A percentile compares a stretch with the other conserved stretches of the same genome.
Conservation (phyloP, 1,140 invertebrate genomes). For the Andricus grossulariae region DNA sequence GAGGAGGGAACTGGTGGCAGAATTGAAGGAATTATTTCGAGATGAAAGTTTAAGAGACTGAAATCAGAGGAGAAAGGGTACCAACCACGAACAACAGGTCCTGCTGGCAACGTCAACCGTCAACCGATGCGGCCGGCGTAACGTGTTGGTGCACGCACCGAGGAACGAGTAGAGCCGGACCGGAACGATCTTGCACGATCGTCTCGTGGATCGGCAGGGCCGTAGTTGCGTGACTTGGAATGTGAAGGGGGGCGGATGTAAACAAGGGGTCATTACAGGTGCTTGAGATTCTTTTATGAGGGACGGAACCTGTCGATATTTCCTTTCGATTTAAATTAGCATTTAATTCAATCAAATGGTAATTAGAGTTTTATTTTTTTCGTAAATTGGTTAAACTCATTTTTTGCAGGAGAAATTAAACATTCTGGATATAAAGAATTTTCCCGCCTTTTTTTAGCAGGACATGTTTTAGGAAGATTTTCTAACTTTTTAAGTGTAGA, state of each 20-base stretch:
- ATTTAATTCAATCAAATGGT: neutral
- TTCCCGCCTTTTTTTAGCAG: too few relatives aligned
- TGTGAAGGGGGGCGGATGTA: too few relatives aligned
- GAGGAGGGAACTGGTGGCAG: neutral
- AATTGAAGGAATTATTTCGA: neutral
- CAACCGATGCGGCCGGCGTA: conserved; percentile 64
- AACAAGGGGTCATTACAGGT: too few relatives aligned
- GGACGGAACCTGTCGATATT: conserved; percentile 36
- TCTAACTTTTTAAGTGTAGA: too few relatives aligned
- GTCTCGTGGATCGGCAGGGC: conserved; percentile 45
- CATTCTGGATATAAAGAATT: too few relatives aligned
- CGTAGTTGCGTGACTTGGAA: conserved; percentile 40
- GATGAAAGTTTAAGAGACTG: conserved; percentile 38
- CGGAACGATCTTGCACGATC: conserved; percentile 50
- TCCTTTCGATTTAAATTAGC: neutral
- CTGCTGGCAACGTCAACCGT: conserved; percentile 60
- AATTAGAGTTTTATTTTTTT: too few relatives aligned
- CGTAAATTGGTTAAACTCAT: too few relatives aligned
- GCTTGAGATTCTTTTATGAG: neutral
- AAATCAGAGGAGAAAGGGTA: neutral
- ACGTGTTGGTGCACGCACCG: conserved; percentile 57
- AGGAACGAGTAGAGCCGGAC: conserved; percentile 54
- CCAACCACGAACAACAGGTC: neutral
- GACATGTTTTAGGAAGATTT: too few relatives aligned
- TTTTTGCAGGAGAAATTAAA: too few relatives aligned